Evolutionary conservation across 2,797 vertebrate species (phyloP).

Genomic region (Crax fasciolata): DNA sequence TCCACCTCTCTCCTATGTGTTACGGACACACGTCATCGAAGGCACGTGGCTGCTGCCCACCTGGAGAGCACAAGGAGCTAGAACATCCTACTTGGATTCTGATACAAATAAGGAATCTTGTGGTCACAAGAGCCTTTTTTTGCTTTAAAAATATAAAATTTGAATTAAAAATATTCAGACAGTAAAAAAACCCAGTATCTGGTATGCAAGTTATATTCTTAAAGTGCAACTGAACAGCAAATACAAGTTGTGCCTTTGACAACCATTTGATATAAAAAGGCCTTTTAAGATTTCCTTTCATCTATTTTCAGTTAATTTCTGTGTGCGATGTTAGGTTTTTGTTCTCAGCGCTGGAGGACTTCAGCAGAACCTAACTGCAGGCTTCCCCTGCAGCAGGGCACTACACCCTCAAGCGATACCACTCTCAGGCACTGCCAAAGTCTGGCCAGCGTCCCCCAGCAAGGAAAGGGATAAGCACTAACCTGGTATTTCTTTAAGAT

Average conservation of each 20-base stretch:
- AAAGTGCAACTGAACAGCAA: slow-evolving; percentile 71
- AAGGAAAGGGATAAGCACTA: background rate
- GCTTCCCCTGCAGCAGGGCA: background rate
- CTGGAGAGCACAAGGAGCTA: background rate
- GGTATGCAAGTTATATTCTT: slow-evolving; percentile 63
- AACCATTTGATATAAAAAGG: slow-evolving; percentile 62
- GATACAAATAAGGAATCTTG: slow-evolving; percentile 57
- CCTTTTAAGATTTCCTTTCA: slow-evolving; percentile 40
- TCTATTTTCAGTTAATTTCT: background rate
- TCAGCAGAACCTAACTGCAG: background rate
- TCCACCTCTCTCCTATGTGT: accelerated
- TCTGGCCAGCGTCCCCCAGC: background rate
- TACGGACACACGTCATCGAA: background rate
- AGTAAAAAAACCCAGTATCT: slow-evolving; percentile 66
- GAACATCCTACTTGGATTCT: slow-evolving; percentile 35
- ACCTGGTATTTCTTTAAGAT: background rate
- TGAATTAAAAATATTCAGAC: slow-evolving; percentile 63
- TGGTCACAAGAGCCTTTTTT: slow-evolving; percentile 53
- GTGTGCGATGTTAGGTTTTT: slow-evolving; percentile 8
- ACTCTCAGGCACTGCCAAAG: background rate
- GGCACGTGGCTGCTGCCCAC: background rate
- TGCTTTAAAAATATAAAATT: slow-evolving; percentile 70
- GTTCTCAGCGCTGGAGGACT: background rate
- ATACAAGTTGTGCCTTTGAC: slow-evolving; percentile 60
- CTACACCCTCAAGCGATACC: background rate